A percentile compares a stretch with the other conserved stretches of the same genome.
phyloP scores from a whole-genome alignment of 2,888 invertebrate species.

The Idaea straminata region DNA sequence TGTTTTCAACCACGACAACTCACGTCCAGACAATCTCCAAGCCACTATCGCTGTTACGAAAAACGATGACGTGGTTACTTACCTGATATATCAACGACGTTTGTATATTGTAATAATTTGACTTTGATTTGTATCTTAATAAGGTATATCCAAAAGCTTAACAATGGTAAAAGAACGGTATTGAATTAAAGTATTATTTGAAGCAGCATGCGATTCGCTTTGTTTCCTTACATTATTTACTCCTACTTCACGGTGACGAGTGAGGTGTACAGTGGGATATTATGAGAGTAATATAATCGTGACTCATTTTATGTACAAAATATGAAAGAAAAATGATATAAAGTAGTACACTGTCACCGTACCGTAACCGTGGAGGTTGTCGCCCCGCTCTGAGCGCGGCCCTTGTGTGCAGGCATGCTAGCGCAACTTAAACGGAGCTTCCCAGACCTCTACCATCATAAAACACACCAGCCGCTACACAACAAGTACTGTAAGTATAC shows the following conservation, averaged over 20 bases:
- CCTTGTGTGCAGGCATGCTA: slow-evolving; percentile 90
- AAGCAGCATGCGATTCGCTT: slow-evolving; percentile 71
- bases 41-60: slow-evolving; percentile 8
- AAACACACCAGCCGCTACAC: slow-evolving; percentile 88
- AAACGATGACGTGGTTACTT: background rate
- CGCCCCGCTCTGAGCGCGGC: slow-evolving; percentile 76
- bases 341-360: slow-evolving; percentile 28
- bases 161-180: background rate
- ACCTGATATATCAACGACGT: slow-evolving; percentile 1
- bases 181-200: slow-evolving; percentile 38
- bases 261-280: slow-evolving; percentile 36
- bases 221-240: slow-evolving; percentile 56
- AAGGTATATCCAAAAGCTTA: background rate
- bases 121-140: slow-evolving; percentile 7
- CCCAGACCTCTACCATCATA: slow-evolving; percentile 89
- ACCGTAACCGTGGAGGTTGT: slow-evolving; percentile 53
- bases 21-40: background rate
- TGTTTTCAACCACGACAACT: slow-evolving; percentile 9
- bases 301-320: background rate
- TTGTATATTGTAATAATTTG: slow-evolving; percentile 11
- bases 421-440: slow-evolving; percentile 93
- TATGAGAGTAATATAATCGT: background rate
- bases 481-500: slow-evolving; percentile 84
- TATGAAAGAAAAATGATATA: background rate
- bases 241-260: slow-evolving; percentile 58